These are phyloP conservation scores for Apodemia mormo DNA, from an alignment of 2,888 invertebrate genomes.

Conservation along the genomic window DNA sequence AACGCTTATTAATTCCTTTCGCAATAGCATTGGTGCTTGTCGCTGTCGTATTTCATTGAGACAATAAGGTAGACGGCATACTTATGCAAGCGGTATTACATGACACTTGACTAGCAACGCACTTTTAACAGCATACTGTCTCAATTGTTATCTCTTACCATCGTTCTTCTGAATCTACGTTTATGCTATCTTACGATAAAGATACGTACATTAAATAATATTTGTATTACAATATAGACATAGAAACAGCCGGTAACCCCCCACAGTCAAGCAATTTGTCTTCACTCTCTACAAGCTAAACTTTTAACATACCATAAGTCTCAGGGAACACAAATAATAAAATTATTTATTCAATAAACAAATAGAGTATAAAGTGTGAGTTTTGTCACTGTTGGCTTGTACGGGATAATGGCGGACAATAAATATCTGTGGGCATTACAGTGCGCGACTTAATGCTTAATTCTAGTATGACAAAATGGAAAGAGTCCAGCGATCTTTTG, in stretches of 20 bases:
- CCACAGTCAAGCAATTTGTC: constrained; percentile 54
- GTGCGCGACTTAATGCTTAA: constrained; percentile 24
- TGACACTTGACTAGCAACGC: too few species aligned
- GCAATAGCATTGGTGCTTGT: too few species aligned
- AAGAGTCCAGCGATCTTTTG: background rate
- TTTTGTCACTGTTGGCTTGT: constrained; percentile 69
- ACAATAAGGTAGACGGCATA: too few species aligned
- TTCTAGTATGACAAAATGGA: constrained; percentile 32
- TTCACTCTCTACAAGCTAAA: constrained; percentile 29
- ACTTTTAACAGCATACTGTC: too few species aligned
- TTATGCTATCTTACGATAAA: too few species aligned
- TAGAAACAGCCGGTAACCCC: constrained; percentile 39
- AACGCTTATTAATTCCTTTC: too few species aligned
- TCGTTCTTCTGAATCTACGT: too few species aligned
- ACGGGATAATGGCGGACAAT: constrained; percentile 59
- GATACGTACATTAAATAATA: background rate
- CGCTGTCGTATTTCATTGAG: too few species aligned
- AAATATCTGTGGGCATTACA: constrained; percentile 46
- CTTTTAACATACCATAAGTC: constrained; percentile 35
- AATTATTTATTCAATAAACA: constrained; percentile 73
- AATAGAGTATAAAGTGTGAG: constrained; percentile 71
- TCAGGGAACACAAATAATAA: constrained; percentile 49
- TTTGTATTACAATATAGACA: background rate
- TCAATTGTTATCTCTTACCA: too few species aligned
- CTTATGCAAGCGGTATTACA: too few species aligned